Evolutionary conservation across 2,888 invertebrate genomes (phyloP), one percentile per base, ranked within the genome.

Genomic region (Tridacna gigas): DNA sequence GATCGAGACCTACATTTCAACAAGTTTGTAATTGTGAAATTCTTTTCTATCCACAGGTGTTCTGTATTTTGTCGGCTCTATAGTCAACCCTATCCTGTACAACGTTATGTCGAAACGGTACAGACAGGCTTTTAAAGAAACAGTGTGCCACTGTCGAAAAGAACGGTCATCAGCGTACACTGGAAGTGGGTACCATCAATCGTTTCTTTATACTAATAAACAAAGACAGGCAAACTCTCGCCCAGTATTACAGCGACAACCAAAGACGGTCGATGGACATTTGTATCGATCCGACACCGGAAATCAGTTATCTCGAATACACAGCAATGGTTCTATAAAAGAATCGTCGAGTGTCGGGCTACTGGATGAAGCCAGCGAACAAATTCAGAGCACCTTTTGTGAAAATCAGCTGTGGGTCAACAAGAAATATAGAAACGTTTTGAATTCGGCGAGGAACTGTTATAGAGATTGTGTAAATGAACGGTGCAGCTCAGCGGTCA

Each of bases 21-120:
- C 2, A 37, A 37, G 2, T 37, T 37, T 7, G 7, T 37, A n/a
- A n/a, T 56, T 56, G 2, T 56, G 2, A 20, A 56, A 56, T n/a
- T 56, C 9, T 47, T 48, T 26, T 28, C 74, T 26, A 20, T 61
- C 89, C 91, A 22, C 84, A 90, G 98, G 98, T 0, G 96, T 98
- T 0, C 96, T 98, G 84, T 98, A 98, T 95, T 98, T 98, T 95
- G 95, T 98, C 90, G 98, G 98, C 1, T 98, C 98, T 9, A 98
- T 97, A 91, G 97, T 98, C 93, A 99, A 99, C 95, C 98, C 98
- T 0, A 96, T 98, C 87, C 96, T 98, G 63, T 98, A 99, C 95
- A 97, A 98, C 95, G 97, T 98, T 77, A 98, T 99, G 98, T 98
- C 98, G n/a, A 97, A 97, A 94, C 98, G 98, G 94, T 99, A 98